These are phyloP conservation scores for Heliconius hortense DNA, from an alignment of 2,888 invertebrate species.

Conservation along the genomic window DNA sequence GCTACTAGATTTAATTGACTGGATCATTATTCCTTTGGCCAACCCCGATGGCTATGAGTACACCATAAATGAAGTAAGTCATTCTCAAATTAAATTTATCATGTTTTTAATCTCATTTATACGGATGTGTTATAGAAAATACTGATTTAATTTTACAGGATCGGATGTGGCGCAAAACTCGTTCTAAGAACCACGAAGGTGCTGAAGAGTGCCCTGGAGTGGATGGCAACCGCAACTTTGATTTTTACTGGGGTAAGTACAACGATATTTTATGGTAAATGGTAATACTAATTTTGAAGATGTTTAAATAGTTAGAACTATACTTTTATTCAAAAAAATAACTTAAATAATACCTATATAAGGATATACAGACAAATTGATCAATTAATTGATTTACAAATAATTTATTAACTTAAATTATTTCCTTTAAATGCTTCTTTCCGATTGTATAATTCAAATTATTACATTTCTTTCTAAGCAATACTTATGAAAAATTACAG, in stretches of 20 bases:
- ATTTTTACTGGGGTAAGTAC: slow-evolving; percentile 82
- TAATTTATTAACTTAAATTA: not conserved
- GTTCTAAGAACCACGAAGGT: slow-evolving; percentile 72
- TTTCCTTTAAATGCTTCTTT: not conserved
- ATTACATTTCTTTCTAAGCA: not conserved
- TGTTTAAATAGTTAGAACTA: not conserved
- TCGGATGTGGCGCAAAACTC: slow-evolving; percentile 87
- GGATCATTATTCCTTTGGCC: slow-evolving; percentile 84
- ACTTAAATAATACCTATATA: not conserved
- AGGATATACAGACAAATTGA: not conserved
- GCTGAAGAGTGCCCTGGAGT: slow-evolving; percentile 84
- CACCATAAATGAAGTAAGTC: slow-evolving; percentile 74
- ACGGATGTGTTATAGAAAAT: not conserved
- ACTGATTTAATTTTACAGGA: slow-evolving; percentile 62
- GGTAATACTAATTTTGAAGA: not conserved
- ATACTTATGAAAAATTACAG: not conserved
- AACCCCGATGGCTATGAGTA: slow-evolving; percentile 90
- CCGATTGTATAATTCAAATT: not conserved
- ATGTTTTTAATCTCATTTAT: no score
- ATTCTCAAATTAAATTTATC: not conserved
- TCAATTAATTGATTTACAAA: no score
- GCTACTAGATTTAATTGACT: slow-evolving; percentile 83
- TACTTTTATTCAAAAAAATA: no score
- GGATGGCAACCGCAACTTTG: slow-evolving; percentile 90
- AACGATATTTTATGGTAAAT: not conserved